These are phyloP conservation scores for Toxonevra muliebris DNA, from an alignment of 2,888 invertebrate species.

Conservation along the genomic window DNA sequence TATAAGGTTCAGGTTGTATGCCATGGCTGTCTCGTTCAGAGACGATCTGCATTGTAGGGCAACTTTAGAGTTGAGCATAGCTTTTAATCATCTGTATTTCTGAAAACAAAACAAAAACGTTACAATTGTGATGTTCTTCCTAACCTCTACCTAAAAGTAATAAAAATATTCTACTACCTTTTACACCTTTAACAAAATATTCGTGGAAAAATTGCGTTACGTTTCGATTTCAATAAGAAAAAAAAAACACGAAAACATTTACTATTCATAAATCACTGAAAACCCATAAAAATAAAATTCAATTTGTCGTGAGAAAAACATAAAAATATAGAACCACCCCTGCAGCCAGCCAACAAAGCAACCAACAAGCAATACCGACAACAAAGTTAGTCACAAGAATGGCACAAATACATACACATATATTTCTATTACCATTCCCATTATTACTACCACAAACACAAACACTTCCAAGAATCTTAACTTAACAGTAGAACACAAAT, in stretches of 20 bases:
- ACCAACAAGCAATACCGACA: conserved; percentile 2
- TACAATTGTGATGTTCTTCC: too few species aligned
- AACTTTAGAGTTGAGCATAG: too few species aligned
- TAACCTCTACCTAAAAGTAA: too few species aligned
- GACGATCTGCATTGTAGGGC: too few species aligned
- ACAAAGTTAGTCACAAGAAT: not conserved
- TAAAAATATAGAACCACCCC: conserved; percentile 24
- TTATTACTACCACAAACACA: not conserved
- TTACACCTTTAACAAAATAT: too few species aligned
- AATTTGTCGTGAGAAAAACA: conserved; percentile 31
- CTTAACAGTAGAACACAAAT: too few species aligned
- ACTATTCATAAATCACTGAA: not conserved
- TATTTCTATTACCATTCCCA: not conserved
- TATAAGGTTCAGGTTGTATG: too few species aligned
- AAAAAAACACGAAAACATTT: conserved; percentile 2
- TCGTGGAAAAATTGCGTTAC: too few species aligned
- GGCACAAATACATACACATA: not conserved
- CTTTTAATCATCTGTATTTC: too few species aligned
- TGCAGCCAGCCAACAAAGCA: not conserved
- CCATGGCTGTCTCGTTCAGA: too few species aligned
- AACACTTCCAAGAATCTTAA: not conserved
- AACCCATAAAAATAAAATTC: conserved; percentile 22
- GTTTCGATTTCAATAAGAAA: not conserved
- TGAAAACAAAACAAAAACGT: too few species aligned
- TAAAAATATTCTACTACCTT: too few species aligned